Conservation (phyloP, 2,888 invertebrate genomes). For the Pharmacophagus antenor region DNA sequence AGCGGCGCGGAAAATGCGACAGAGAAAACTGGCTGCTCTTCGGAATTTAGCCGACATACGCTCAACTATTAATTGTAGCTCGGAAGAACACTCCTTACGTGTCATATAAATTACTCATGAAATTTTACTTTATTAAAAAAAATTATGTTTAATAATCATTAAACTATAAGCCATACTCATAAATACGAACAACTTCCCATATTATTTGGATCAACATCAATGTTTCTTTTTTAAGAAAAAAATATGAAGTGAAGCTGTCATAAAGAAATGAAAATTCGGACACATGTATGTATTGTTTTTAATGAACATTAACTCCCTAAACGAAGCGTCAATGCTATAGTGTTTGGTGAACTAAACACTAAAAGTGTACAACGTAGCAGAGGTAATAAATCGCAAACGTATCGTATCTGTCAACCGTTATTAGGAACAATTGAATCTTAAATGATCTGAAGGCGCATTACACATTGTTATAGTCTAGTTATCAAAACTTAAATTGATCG, state of each 20-base stretch:
- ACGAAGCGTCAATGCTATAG: no score
- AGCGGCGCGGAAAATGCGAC: slow-evolving; percentile 22
- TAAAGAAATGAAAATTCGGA: no score
- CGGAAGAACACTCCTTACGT: not conserved
- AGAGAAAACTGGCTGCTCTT: slow-evolving; percentile 15
- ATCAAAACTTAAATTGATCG: not conserved
- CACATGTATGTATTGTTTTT: no score
- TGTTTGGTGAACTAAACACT: not conserved
- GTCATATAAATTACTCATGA: not conserved
- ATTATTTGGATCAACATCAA: no score
- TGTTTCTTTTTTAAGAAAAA: no score
- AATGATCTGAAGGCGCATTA: slow-evolving; percentile 20
- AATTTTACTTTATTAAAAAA: not conserved
- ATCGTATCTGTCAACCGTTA: slow-evolving; percentile 26
- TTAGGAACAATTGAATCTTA: slow-evolving; percentile 48
- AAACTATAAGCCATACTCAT: no score
- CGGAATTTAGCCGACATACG: slow-evolving; percentile 21
- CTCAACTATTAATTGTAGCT: slow-evolving; percentile 13
- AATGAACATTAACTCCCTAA: no score
- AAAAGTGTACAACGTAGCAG: not conserved
- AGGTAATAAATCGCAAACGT: not conserved
- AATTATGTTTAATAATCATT: no score
- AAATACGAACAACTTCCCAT: no score
- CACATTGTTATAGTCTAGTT: not conserved
- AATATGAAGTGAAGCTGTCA: no score